These are phyloP conservation scores for Ophiothrix spiculata DNA, from an alignment of 35 echinoderm and acorn worm species.

Conservation along the genomic window DNA sequence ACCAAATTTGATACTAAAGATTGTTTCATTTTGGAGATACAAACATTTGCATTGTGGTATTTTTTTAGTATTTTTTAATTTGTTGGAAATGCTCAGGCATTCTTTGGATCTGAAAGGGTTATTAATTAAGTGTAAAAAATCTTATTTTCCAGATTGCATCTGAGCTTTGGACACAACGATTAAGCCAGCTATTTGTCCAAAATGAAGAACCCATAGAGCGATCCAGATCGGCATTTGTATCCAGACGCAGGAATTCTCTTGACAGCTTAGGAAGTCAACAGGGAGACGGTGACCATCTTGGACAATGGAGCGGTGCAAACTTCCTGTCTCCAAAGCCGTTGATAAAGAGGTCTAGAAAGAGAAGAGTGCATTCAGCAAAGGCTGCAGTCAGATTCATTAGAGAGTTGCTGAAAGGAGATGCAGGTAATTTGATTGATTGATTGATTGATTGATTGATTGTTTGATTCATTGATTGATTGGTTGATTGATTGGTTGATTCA, in stretches of 20 bases:
- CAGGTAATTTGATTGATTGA: neutral
- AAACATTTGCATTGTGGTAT: no score
- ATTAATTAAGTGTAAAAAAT: no score
- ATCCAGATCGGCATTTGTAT: constrained; percentile 36
- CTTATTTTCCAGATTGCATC: constrained; percentile 81
- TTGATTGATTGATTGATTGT: no score
- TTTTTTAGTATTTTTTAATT: no score
- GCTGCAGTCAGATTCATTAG: constrained; percentile 47
- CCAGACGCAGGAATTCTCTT: constrained; percentile 43
- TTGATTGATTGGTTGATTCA: no score
- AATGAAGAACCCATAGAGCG: constrained; percentile 32
- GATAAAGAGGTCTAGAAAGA: constrained; percentile 42
- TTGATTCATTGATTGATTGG: no score
- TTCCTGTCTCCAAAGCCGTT: constrained; percentile 7
- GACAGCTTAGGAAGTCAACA: constrained; percentile 38
- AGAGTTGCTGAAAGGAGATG: constrained; percentile 43
- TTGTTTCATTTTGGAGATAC: no score
- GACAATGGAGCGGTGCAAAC: constrained; percentile 25
- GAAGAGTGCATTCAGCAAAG: constrained; percentile 67
- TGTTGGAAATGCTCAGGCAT: no score
- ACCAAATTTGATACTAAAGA: no score
- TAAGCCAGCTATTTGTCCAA: constrained; percentile 54
- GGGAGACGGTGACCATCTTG: constrained; percentile 16
- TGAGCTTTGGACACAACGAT: constrained; percentile 57
- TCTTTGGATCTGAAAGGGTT: no score